These are phyloP conservation scores for Ophioninae sp. DNA, from an alignment of 2,888 invertebrate species.

Conservation along the genomic window DNA sequence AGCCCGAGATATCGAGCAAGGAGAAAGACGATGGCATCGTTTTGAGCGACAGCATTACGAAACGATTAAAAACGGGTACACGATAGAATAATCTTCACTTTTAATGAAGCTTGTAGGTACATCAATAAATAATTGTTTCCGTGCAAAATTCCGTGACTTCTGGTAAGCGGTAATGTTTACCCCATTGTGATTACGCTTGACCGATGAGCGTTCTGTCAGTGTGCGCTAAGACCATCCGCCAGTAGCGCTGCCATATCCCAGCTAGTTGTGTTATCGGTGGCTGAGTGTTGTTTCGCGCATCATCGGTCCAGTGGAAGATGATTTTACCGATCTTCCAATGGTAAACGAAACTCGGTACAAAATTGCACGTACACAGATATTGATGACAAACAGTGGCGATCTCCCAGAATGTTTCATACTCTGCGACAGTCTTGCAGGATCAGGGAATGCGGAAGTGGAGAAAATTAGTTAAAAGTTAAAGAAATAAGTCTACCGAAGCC, in stretches of 20 bases:
- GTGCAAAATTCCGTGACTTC: not conserved
- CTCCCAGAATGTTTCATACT: too few relatives aligned
- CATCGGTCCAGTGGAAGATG: too few relatives aligned
- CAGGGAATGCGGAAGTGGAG: too few relatives aligned
- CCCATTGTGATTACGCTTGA: too few relatives aligned
- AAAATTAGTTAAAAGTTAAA: too few relatives aligned
- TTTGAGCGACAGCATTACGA: constrained; percentile 61
- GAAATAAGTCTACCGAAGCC: too few relatives aligned
- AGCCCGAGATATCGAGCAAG: constrained; percentile 39
- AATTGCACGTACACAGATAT: too few relatives aligned
- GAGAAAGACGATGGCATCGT: constrained; percentile 35
- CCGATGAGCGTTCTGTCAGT: too few relatives aligned
- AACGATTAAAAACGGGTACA: constrained; percentile 63
- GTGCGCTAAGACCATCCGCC: too few relatives aligned
- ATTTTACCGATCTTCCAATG: not conserved
- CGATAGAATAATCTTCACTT: not conserved
- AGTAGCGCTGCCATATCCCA: not conserved
- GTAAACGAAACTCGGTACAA: not conserved
- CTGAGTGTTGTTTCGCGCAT: not conserved
- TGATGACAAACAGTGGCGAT: too few relatives aligned
- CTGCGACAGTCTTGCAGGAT: too few relatives aligned
- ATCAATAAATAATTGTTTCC: not conserved
- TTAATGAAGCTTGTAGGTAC: not conserved
- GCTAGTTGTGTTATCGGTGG: not conserved
- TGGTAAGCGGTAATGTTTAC: not conserved